Percentiles rank a stretch among this genome's conserved stretches.
Evolutionary conservation across 92 coral and sea anemone species (phyloP).

Genomic region (Palythoa grandiflora): DNA sequence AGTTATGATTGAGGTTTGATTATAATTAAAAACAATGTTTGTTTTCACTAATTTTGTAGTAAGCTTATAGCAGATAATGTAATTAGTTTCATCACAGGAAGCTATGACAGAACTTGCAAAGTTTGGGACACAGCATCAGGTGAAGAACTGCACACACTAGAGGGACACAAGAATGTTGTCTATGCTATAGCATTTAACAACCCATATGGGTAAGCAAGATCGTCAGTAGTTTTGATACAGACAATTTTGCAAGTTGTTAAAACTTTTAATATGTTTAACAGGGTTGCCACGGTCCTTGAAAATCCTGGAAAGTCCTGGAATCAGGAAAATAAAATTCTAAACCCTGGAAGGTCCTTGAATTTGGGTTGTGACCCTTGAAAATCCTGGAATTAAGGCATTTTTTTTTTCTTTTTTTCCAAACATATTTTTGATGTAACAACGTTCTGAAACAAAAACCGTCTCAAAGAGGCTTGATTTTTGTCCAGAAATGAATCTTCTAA

Average conservation of each 20-base stretch:
- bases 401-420: too few relatives aligned
- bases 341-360: not conserved
- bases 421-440: too few relatives aligned
- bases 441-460: too few relatives aligned
- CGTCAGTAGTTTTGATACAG: not conserved
- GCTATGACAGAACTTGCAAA: conserved; percentile 99
- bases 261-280: too few relatives aligned
- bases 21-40: not conserved
- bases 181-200: conserved; percentile 98
- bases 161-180: conserved; percentile 99
- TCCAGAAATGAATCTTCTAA: too few relatives aligned
- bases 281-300: too few relatives aligned
- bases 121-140: conserved; percentile 99
- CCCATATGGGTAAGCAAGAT: conserved; percentile 94
- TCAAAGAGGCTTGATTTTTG: too few relatives aligned
- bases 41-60: not conserved
- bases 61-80: not conserved
- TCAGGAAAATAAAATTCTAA: not conserved
- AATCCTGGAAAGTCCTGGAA: too few relatives aligned
- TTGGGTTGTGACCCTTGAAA: not conserved
- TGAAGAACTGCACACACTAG: conserved; percentile 91
- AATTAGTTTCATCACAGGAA: conserved; percentile 94
- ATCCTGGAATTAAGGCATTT: not conserved
- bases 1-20: too few relatives aligned
- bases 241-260: too few relatives aligned